Conservation (phyloP, 2,113 vertebrate genomes). For the Hyperopisus bebe region DNA sequence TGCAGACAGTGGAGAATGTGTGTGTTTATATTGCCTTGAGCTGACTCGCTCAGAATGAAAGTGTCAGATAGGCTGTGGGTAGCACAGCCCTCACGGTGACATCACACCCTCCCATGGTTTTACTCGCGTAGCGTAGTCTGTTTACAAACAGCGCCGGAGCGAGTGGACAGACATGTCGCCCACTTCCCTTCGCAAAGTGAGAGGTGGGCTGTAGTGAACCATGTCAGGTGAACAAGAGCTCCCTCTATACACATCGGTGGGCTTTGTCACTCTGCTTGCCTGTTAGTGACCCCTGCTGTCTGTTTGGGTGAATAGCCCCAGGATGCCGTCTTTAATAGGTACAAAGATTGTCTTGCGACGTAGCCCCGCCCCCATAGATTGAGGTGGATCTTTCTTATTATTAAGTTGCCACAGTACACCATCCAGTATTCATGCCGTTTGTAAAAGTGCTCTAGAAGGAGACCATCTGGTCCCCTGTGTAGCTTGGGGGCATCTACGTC, state of each 20-base stretch:
- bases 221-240: neutral
- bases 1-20: neutral
- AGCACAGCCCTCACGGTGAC: neutral
- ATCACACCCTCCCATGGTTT: neutral
- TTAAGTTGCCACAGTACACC: neutral
- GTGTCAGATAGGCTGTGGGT: neutral
- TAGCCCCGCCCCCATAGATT: neutral
- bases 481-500: neutral
- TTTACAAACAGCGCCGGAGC: neutral
- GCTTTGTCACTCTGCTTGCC: neutral
- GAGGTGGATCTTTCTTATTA: neutral
- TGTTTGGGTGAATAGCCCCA: neutral
- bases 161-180: neutral
- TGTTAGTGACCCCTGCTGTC: constrained; percentile 6
- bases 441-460: neutral
- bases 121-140: neutral
- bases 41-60: neutral
- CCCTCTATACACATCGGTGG: neutral
- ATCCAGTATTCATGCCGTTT: neutral
- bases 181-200: neutral
- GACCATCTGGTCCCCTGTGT: neutral
- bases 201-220: neutral
- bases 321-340: neutral
- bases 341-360: neutral
- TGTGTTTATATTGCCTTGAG: neutral